phyloP scores from a whole-genome alignment of 2,888 invertebrate species.

The Beris chalybata region DNA sequence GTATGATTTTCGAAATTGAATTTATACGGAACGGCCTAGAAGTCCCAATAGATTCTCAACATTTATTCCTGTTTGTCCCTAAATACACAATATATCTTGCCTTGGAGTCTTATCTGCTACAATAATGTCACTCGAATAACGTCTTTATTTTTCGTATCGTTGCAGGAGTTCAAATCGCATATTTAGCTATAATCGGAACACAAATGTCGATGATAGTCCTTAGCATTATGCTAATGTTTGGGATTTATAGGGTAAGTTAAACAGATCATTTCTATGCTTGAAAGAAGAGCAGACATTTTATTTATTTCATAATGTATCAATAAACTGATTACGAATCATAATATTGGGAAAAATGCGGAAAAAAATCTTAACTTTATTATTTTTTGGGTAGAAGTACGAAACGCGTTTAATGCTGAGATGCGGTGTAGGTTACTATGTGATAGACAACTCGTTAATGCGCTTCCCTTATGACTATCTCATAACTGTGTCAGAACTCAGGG shows the following conservation, averaged over 20 bases:
- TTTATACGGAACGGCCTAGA: not conserved
- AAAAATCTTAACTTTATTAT: too few species aligned
- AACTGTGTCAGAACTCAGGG: too few species aligned
- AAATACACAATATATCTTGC: not conserved
- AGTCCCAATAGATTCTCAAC: not conserved
- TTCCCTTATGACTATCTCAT: too few species aligned
- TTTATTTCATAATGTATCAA: not conserved
- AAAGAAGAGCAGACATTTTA: not conserved
- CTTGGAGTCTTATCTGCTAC: not conserved
- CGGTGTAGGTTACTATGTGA: too few species aligned
- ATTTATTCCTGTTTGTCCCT: slow-evolving; percentile 11
- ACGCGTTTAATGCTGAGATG: too few species aligned
- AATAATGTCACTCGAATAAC: not conserved
- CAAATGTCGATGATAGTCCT: slow-evolving; percentile 76
- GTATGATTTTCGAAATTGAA: slow-evolving; percentile 19
- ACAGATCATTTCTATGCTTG: too few species aligned
- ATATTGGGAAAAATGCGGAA: too few species aligned
- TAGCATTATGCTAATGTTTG: slow-evolving; percentile 71
- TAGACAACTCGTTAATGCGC: too few species aligned
- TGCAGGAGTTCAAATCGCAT: slow-evolving; percentile 80
- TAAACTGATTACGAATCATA: not conserved
- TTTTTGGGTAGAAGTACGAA: too few species aligned
- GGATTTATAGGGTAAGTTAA: slow-evolving; percentile 73
- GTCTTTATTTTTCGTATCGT: slow-evolving; percentile 49
- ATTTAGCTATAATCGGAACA: slow-evolving; percentile 76